phyloP scores from a whole-genome alignment of 1,140 invertebrate species.

The Proctacanthus coquilletti region DNA sequence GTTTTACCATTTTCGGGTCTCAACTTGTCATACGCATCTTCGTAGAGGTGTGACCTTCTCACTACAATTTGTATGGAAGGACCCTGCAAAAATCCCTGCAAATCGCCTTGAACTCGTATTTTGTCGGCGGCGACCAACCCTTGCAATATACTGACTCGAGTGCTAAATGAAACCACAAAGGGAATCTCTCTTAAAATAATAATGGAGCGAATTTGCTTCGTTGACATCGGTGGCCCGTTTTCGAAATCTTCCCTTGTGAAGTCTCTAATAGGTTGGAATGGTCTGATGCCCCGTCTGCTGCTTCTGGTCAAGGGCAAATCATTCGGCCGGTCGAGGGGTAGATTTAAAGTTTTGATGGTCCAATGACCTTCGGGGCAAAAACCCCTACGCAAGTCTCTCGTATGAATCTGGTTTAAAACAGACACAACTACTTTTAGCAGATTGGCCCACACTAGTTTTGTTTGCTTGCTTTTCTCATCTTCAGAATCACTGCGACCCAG shows the following conservation, averaged over 20 bases:
- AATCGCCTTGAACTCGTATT: slow-evolving; percentile 44
- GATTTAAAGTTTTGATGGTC: slow-evolving; percentile 52
- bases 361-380: slow-evolving; percentile 68
- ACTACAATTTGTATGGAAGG: slow-evolving; percentile 66
- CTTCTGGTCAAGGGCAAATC: slow-evolving; percentile 41
- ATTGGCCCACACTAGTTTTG: slow-evolving; percentile 38
- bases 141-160: slow-evolving; percentile 74
- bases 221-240: slow-evolving; percentile 69
- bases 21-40: slow-evolving; percentile 92
- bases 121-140: slow-evolving; percentile 39
- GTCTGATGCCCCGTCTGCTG: slow-evolving; percentile 38
- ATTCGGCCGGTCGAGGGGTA: slow-evolving; percentile 45
- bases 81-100: slow-evolving; percentile 56
- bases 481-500: slow-evolving; percentile 23
- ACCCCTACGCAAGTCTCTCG: slow-evolving; percentile 52
- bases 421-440: slow-evolving; percentile 39
- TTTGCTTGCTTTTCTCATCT: slow-evolving; percentile 24
- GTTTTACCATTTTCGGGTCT: slow-evolving; percentile 67
- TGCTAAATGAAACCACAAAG: slow-evolving; percentile 81
- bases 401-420: slow-evolving; percentile 64
- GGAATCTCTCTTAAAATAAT: slow-evolving; percentile 83
- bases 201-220: slow-evolving; percentile 72
- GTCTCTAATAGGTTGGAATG: slow-evolving; percentile 43
- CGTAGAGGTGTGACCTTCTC: slow-evolving; percentile 83
- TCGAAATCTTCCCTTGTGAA: slow-evolving; percentile 48